Conservation (phyloP, 1,140 invertebrate genomes). For the Glomeris maerens region DNA sequence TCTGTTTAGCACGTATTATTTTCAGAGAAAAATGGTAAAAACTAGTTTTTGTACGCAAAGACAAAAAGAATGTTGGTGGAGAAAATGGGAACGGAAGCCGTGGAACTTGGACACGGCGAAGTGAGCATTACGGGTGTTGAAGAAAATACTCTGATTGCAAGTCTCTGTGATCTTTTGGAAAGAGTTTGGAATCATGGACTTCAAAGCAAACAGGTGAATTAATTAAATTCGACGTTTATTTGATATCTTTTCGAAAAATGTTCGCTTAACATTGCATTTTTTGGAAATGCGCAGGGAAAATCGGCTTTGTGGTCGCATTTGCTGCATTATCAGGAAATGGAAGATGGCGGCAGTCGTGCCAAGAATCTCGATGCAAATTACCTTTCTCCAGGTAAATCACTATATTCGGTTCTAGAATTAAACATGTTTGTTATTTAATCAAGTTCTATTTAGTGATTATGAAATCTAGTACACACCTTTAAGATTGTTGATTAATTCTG, state of each 20-base stretch:
- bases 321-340: constrained; percentile 70
- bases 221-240: background rate
- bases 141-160: constrained; percentile 94
- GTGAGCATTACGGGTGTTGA: constrained; percentile 55
- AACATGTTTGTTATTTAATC: background rate
- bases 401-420: background rate
- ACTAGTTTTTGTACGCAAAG: constrained; percentile 39
- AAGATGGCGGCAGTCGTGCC: constrained; percentile 55
- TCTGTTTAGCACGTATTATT: constrained; percentile 2
- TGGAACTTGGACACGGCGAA: constrained; percentile 58
- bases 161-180: constrained; percentile 92
- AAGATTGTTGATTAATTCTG: no score
- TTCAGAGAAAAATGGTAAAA: constrained; percentile 1
- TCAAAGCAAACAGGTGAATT: constrained; percentile 65
- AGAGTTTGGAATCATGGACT: constrained; percentile 95
- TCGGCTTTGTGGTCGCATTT: constrained; percentile 90
- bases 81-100: constrained; percentile 92
- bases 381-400: constrained; percentile 54
- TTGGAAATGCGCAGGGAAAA: constrained; percentile 47
- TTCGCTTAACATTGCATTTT: background rate
- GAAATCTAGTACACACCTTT: no score
- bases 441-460: no score
- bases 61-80: constrained; percentile 96
- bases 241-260: constrained; percentile 2
- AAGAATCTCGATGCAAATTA: constrained; percentile 64